Base-by-base conservation (phyloP, 1,140 invertebrate species). In the Orchestia grillus region DNA sequence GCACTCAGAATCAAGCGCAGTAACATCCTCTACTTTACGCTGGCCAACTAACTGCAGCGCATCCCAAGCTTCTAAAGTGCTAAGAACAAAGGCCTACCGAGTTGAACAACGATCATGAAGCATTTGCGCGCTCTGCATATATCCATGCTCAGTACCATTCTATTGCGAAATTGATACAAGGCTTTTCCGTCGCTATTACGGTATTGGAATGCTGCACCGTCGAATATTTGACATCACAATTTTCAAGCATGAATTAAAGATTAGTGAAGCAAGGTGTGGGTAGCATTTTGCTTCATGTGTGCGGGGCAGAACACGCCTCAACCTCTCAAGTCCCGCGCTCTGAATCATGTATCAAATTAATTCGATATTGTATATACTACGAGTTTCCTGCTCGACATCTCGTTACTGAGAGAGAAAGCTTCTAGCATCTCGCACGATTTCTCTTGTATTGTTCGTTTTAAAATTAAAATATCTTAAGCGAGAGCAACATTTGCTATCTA, bases 141-240 rank as follows among this genome's bases (percentile, higher is more conserved):
- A 42, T 91, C 28, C 41, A 43, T 91, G 88, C 28, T 28, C 44
- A 44, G 11, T 91, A 91, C 44, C 15, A 91, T 91, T 91, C 23
- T 91, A 19, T 44, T 41, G 23, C 41, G 41, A 42, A 91, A 91
- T 91, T 91, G 88, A 91, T 43, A 91, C 88, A 91, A 91, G 88
- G 88, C 88, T 44, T 91, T 44, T 91, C 41, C 28, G 3, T 91
- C 44, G 88, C 42, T 91, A 44, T 15, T 91, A 42, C 16, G 44
- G 41, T 91, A 91, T 43, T 42, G 88, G 88, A 91, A 91, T 91
- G 88, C 88, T 42, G 42, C 62, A 15, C 62, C 62, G 28, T 77
- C 11, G 1, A 77, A 36, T 77, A 77, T 77, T 77, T 77, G 11
- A 77, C 36, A 77, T 8, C 28, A 15, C 62, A 77, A 19, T 77